Conservation (phyloP, 2,888 invertebrate species). For the Drosophila melanosoma region DNA sequence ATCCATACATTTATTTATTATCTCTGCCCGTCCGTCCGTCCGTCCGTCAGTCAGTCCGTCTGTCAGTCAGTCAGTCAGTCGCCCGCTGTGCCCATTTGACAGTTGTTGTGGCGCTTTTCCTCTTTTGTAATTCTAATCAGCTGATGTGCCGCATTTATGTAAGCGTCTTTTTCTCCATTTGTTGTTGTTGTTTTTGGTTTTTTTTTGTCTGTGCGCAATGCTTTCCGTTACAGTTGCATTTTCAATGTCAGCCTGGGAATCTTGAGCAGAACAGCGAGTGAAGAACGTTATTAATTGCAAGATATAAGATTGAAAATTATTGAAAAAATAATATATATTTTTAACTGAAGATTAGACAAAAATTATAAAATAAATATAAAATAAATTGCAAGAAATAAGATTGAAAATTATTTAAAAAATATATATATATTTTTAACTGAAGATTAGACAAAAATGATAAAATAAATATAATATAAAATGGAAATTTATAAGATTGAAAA, state of each 20-base stretch:
- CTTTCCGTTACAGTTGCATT: constrained; percentile 53
- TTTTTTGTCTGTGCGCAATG: neutral
- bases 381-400: too few relatives aligned
- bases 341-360: neutral
- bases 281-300: neutral
- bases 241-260: constrained; percentile 56
- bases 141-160: constrained; percentile 67
- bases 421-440: too few relatives aligned
- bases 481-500: neutral
- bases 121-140: constrained; percentile 79
- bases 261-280: constrained; percentile 1
- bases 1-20: constrained; percentile 79
- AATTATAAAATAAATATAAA: too few relatives aligned
- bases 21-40: constrained; percentile 58
- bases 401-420: too few relatives aligned
- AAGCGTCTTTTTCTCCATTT: constrained; percentile 29
- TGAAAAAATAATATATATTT: neutral
- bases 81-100: constrained; percentile 55
- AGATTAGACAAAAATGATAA: too few relatives aligned
- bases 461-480: too few relatives aligned
- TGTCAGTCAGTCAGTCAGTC: constrained; percentile 15
- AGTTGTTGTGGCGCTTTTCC: constrained; percentile 70
- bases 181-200: neutral
- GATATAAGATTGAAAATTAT: neutral
- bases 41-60: too few relatives aligned